phyloP scores from a whole-genome alignment of 2,888 invertebrate genomes.

The Spodoptera littoralis region DNA sequence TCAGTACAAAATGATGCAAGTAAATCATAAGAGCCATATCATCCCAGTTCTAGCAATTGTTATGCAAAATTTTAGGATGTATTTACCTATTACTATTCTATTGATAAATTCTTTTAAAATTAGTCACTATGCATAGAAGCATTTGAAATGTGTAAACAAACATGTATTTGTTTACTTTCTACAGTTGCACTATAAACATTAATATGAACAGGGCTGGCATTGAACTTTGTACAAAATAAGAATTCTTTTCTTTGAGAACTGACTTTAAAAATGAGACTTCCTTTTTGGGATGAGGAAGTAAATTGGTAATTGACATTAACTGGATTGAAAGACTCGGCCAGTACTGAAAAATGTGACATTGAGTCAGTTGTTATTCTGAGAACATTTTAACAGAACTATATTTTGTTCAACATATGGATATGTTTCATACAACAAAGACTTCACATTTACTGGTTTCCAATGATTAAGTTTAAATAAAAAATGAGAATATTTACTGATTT shows the following conservation, averaged over 20 bases:
- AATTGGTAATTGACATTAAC: conserved; percentile 12
- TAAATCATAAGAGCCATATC: too few relatives aligned
- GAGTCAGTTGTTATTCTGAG: neutral
- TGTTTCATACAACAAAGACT: conserved; percentile 16
- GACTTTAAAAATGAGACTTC: conserved; percentile 16
- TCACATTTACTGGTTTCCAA: neutral
- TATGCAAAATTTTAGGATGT: too few relatives aligned
- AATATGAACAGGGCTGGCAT: conserved; percentile 23
- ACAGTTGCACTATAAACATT: conserved; percentile 5
- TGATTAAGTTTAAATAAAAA: neutral
- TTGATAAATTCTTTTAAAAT: neutral
- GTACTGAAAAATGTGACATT: conserved; percentile 18
- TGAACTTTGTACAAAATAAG: conserved; percentile 29
- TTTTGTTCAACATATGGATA: neutral
- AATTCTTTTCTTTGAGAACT: conserved; percentile 19
- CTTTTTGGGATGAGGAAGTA: conserved; percentile 28
- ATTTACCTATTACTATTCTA: neutral
- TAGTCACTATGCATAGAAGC: neutral
- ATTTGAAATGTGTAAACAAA: conserved; percentile 3
- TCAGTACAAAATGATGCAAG: too few relatives aligned
- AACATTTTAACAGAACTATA: conserved; percentile 6
- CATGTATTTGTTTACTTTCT: conserved; percentile 21
- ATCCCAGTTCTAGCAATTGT: too few relatives aligned
- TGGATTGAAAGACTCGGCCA: neutral
- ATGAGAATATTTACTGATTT: too few relatives aligned